Percentiles rank a stretch among this genome's conserved stretches.
These are phyloP conservation scores for Gallinago jamesoni DNA, from an alignment of 2,113 vertebrate species.

Conservation along the genomic window DNA sequence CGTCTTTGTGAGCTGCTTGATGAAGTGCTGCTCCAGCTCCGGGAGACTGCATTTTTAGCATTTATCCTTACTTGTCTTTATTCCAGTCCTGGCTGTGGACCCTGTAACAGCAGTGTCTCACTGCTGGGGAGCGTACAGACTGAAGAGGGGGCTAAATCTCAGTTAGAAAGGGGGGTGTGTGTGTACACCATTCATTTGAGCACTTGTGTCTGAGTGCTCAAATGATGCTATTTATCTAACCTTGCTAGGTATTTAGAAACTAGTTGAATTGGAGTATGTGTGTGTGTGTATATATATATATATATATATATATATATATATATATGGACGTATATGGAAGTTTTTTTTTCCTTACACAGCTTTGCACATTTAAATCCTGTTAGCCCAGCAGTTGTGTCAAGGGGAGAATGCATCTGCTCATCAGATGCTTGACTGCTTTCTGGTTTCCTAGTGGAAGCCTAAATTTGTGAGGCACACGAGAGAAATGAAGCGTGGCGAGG, in stretches of 20 bases:
- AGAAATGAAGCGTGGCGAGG: background rate
- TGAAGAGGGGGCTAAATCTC: background rate
- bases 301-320: fast-evolving
- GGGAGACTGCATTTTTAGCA: fast-evolving
- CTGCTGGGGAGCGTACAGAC: background rate
- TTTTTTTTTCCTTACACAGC: background rate
- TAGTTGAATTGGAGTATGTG: too few species aligned
- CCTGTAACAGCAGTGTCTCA: fast-evolving
- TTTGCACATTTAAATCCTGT: background rate
- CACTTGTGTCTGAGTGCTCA: fast-evolving
- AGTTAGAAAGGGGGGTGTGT: fast-evolving
- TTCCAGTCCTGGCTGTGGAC: background rate
- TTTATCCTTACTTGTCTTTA: background rate
- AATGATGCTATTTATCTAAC: background rate
- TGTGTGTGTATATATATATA: fast-evolving
- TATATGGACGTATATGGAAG: background rate
- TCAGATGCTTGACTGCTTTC: background rate
- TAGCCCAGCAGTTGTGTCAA: background rate
- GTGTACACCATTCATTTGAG: background rate
- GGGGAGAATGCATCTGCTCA: background rate
- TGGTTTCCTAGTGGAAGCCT: background rate
- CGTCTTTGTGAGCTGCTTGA: background rate
- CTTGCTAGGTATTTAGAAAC: background rate
- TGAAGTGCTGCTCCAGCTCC: background rate
- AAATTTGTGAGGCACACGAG: background rate